These are phyloP conservation scores for Moxostoma hubbsi DNA, from an alignment of 2,797 vertebrate species.

Conservation along the genomic window DNA sequence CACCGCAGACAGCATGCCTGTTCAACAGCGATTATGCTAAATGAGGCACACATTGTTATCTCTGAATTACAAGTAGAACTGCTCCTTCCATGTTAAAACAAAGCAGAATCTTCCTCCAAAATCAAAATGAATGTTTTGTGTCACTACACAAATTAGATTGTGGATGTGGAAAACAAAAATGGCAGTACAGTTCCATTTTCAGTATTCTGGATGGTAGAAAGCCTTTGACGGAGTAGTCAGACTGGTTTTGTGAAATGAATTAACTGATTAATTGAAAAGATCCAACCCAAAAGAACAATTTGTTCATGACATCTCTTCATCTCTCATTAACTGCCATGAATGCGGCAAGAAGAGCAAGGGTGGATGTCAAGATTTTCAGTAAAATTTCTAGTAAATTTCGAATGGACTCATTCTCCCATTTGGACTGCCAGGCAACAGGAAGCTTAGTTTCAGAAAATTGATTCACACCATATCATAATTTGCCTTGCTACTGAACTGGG, in stretches of 20 bases:
- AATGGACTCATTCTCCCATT: conserved; percentile 42
- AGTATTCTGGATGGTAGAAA: conserved; percentile 7
- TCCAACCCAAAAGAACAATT: no score
- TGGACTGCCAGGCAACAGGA: conserved; percentile 58
- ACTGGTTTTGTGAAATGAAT: no score
- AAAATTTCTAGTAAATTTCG: no score
- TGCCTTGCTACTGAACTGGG: conserved; percentile 62
- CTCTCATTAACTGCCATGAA: no score
- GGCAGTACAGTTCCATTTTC: conserved; percentile 2
- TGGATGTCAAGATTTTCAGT: no score
- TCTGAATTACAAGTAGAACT: conserved; percentile 62
- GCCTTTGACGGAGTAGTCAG: conserved; percentile 5
- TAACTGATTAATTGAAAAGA: no score
- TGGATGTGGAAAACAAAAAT: not conserved
- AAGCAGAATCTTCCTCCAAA: conserved; percentile 24
- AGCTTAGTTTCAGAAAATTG: conserved; percentile 67
- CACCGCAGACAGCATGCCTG: conserved; percentile 23
- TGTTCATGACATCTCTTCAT: no score
- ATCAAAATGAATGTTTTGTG: conserved; percentile 45
- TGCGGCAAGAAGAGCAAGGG: no score
- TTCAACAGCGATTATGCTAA: conserved; percentile 50
- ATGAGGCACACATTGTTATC: conserved; percentile 61
- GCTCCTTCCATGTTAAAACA: conserved; percentile 49
- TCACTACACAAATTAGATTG: conserved; percentile 56
- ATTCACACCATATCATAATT: conserved; percentile 68